Base-by-base conservation (phyloP, 2,113 vertebrate species). In the Pomatorhinus ruficollis region DNA sequence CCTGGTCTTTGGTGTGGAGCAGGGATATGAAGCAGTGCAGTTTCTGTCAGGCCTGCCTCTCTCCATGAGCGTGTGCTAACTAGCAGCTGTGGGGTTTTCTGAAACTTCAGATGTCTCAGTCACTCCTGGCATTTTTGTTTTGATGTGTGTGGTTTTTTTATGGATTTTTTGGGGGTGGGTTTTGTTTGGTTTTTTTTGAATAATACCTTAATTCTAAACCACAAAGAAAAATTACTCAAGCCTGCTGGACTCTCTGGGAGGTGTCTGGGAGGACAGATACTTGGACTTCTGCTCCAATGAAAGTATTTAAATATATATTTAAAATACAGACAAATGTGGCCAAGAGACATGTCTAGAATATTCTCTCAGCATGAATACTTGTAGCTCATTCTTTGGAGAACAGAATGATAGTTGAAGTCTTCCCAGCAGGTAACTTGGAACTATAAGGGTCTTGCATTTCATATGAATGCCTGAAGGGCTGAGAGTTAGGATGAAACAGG, bases 21-120 rank as follows among this genome's bases (percentile, higher is more conserved):
- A 52, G 28, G 40, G 57, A 47, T 59, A 54, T 4, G 21, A 87
- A 89, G 50, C 42, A 83, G 42, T 30, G 13, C 13, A 15, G 50
- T 49, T 94, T 71, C 74, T 72, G 10, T 68, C 53, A 82, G 39
- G 49, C 40, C 11, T 76, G 15, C 19, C 10, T 65, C 10, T 80
- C 45, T 80, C 45, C 45, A 25, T 0, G 0, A 49, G 10, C 5
- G 0, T 44, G 49, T 80, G 22, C 86, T 44, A 80, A 77, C 59
- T 33, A 59, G 72, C 15, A 87, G 39, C n/a, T 37, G 5, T 9
- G 45, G 6, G 12, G 3, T 59, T 74, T 70, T 78, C 64, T 70
- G 42, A 70, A 90, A 53, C 8, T 4, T 20, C 71, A 74, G 35
- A 49, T 54, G 59, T 56, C 30, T 87, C 44, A 16, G 16, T 77